Evolutionary conservation across 2,888 invertebrate species (phyloP), one percentile per base, ranked within the genome.

Genomic region (Vandiemenella viatica): DNA sequence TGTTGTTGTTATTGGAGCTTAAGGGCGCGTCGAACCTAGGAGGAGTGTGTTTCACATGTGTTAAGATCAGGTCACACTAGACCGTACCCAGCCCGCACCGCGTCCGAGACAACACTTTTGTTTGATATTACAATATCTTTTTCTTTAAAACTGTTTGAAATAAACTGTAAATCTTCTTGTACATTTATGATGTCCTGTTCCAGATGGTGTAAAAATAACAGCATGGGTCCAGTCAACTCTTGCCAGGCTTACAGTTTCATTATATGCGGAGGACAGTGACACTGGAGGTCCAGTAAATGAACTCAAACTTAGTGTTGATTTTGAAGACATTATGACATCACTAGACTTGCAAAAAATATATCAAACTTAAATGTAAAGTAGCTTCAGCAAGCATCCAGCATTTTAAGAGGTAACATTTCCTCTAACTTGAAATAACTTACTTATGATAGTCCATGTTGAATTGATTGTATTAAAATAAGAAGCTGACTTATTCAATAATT

Each of bases 221-320:
- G 74, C 85, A 26, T 90, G 89, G 80, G 74, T 89, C 53, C 93
- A 93, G 69, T 89, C 89, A 83, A 90, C 92, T 1, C 73, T 92
- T 37, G 82, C 88, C 3, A 80, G 81, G 56, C 75, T 84, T n/a
- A 76, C 78, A 0, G 57, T 86, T 0, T 76, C 82, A 55, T 63
- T 87, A 4, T 67, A 72, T 50, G 55, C 60, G 63, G 58, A 62
- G 7, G 49, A 59, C 0, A 45, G 56, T 7, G 57, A 47, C 0
- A 61, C 62, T 18, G 59, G 61, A n/a, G 17, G 37, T 22, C 15
- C 23, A 46, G 8, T 21, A 10, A 55, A 59, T 1, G 60, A 61
- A 13, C 66, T 78, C 50, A 82, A 81, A 63, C 61, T 84, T 22
- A 72, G 75, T 0, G 64, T 84, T 7, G 81, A 80, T 53, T 67